Percentiles rank a stretch among this genome's conserved stretches.
These are phyloP conservation scores for Parauchenoglanis punctatus DNA, from an alignment of 2,797 vertebrate species.

Conservation along the genomic window DNA sequence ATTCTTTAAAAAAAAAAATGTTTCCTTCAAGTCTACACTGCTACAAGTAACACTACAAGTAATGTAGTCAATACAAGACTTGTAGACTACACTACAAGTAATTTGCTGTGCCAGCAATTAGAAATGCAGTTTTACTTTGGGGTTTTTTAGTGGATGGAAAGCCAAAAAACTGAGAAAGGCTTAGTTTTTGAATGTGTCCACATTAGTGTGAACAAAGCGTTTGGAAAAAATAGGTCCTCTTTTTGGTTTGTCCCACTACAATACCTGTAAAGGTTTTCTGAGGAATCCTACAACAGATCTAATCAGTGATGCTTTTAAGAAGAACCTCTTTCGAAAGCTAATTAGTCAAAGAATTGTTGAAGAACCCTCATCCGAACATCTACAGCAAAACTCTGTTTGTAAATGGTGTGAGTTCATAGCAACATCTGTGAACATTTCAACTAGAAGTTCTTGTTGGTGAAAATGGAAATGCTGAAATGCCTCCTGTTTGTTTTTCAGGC, in stretches of 20 bases:
- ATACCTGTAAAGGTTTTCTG: not conserved
- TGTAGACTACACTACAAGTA: no score
- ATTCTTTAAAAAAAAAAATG: not conserved
- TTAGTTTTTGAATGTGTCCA: not conserved
- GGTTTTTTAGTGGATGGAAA: not conserved
- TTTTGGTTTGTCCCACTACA: not conserved
- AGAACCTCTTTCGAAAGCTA: not conserved
- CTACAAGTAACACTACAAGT: not conserved
- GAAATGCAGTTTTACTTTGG: not conserved
- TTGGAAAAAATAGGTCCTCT: not conserved
- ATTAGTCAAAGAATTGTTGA: not conserved
- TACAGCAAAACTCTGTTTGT: not conserved
- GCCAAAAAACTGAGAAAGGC: not conserved
- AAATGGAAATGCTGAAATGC: not conserved
- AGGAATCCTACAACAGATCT: not conserved
- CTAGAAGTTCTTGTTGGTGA: not conserved
- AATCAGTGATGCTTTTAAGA: not conserved
- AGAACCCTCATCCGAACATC: not conserved
- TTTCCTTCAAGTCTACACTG: not conserved
- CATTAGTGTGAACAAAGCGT: not conserved
- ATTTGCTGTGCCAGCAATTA: not conserved
- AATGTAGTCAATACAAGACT: no score
- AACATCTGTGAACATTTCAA: not conserved
- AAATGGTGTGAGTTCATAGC: not conserved
- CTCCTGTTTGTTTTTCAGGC: constrained; percentile 21